These are phyloP conservation scores for Naja naja DNA, from an alignment of 2,113 vertebrate species.

Conservation along the genomic window DNA sequence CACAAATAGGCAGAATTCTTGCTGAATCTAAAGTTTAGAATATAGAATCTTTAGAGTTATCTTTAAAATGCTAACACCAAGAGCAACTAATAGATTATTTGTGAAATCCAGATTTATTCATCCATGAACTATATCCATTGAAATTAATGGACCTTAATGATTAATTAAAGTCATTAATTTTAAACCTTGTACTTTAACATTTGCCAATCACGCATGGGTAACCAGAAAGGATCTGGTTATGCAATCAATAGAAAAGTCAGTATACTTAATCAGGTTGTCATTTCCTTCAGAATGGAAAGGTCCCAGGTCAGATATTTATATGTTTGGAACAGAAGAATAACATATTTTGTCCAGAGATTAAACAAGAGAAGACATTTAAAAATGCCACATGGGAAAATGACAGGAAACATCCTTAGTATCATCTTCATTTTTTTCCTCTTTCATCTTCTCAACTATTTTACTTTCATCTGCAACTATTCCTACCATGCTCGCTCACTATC, in stretches of 20 bases:
- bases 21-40: background rate
- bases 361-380: background rate
- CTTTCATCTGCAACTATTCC: background rate
- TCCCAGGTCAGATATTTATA: background rate
- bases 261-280: background rate
- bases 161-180: background rate
- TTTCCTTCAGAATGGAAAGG: background rate
- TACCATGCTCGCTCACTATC: background rate
- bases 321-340: background rate
- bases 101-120: background rate
- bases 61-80: background rate
- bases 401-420: background rate
- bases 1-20: background rate
- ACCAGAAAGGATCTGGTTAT: background rate
- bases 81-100: background rate
- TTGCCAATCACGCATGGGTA: background rate
- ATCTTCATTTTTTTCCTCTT: background rate
- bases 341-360: background rate
- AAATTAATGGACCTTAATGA: background rate
- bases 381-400: background rate
- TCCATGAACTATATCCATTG: background rate
- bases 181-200: background rate
- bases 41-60: background rate
- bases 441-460: fast-evolving
- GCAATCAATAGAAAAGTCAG: background rate